Percentiles rank a stretch among this genome's conserved stretches.
These are phyloP conservation scores for Tipula vernalis DNA, from an alignment of 2,888 invertebrate genomes.

Conservation along the genomic window DNA sequence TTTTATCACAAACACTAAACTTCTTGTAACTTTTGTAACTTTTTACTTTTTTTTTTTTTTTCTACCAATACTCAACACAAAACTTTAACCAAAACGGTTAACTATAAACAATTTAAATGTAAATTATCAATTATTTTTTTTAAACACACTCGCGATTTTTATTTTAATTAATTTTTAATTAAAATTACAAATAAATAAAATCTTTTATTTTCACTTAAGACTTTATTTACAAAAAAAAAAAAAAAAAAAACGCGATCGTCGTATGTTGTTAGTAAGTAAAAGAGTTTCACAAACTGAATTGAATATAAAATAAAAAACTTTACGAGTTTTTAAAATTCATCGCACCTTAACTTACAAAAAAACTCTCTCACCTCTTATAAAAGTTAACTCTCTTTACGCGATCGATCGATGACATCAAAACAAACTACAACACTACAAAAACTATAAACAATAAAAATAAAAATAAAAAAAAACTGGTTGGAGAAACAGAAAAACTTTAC, in stretches of 20 bases:
- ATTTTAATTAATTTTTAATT: not conserved
- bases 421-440: not conserved
- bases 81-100: not conserved
- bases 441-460: too few species aligned
- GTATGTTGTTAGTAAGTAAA: not conserved
- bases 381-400: not conserved
- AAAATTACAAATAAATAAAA: not conserved
- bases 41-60: not conserved
- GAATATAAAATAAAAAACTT: not conserved
- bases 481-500: not conserved
- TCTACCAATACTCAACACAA: not conserved
- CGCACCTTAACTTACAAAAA: not conserved
- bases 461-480: not conserved
- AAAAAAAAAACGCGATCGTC: not conserved
- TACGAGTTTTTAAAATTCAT: not conserved
- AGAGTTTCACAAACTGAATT: not conserved
- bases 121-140: not conserved
- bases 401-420: not conserved
- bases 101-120: too few species aligned
- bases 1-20: not conserved
- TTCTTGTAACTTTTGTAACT: not conserved
- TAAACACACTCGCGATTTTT: not conserved
- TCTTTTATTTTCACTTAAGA: not conserved
- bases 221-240: not conserved
- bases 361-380: not conserved